Evolutionary conservation across 2,113 vertebrate genomes (phyloP).

Genomic region (Parus major): DNA sequence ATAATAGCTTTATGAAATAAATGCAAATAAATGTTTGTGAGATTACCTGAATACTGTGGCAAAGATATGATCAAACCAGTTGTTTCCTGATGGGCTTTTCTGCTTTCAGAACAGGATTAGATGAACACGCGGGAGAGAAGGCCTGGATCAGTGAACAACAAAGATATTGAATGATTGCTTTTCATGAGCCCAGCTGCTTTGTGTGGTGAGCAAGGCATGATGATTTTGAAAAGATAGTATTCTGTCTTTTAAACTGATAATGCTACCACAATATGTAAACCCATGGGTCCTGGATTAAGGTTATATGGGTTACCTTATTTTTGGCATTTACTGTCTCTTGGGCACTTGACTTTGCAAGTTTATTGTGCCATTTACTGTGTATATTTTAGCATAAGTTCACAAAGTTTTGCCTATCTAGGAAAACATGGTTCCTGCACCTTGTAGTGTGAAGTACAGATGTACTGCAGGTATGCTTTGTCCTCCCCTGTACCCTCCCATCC

Average conservation of each 20-base stretch:
- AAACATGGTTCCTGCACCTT: background rate
- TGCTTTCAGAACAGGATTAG: background rate
- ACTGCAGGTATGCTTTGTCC: background rate
- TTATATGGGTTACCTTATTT: background rate
- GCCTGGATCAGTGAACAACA: background rate
- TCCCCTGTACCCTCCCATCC: fast-evolving
- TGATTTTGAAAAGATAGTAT: background rate
- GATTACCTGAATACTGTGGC: background rate
- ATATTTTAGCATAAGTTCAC: background rate
- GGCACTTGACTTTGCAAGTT: background rate
- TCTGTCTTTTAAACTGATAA: background rate
- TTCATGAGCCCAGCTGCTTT: background rate
- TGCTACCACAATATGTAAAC: fast-evolving
- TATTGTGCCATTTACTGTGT: background rate
- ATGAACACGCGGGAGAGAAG: background rate
- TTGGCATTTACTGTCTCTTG: background rate
- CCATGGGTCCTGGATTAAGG: background rate
- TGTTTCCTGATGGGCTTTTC: background rate
- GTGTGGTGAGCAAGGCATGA: background rate
- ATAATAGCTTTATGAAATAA: background rate
- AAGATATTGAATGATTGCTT: background rate
- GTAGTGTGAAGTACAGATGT: background rate
- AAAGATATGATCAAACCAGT: background rate
- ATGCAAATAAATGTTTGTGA: background rate
- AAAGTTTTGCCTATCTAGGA: background rate